phyloP scores from a whole-genome alignment of 64 coral and sea anemone species.

The Acropora yongei region DNA sequence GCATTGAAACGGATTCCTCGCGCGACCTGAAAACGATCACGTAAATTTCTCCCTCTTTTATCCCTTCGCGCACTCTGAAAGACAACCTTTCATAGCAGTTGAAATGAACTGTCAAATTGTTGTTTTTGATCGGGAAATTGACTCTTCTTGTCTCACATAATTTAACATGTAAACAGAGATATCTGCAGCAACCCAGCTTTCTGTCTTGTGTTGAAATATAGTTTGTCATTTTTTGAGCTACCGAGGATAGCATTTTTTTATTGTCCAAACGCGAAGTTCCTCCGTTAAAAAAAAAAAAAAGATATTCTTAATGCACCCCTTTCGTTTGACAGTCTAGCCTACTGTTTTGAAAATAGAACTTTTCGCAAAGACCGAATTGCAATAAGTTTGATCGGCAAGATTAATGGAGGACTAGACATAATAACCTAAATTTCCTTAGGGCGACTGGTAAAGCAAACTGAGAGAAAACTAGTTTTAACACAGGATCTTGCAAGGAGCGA shows the following conservation, averaged over 20 bases:
- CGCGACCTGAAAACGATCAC: no score
- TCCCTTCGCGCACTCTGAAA: neutral
- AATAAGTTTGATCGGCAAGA: no score
- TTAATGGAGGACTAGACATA: no score
- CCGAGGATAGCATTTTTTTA: no score
- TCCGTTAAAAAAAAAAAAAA: neutral
- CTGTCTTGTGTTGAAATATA: neutral
- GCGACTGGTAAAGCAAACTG: no score
- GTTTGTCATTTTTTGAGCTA: neutral
- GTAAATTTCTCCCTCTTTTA: no score
- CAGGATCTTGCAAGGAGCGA: neutral
- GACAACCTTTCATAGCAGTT: constrained; percentile 28
- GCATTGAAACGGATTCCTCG: neutral
- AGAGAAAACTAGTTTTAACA: neutral
- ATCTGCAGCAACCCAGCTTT: neutral
- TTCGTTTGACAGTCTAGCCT: neutral
- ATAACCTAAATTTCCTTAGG: no score
- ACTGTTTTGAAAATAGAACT: no score
- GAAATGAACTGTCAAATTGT: constrained; percentile 22
- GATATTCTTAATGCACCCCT: neutral
- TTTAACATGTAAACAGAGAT: constrained; percentile 30
- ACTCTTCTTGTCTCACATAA: constrained; percentile 16
- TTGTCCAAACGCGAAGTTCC: no score
- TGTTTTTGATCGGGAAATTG: neutral
- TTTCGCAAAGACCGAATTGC: no score